Evolutionary conservation across 2,888 invertebrate species (phyloP), one percentile per base, ranked within the genome.

Genomic region (Liodrosophila aerea): DNA sequence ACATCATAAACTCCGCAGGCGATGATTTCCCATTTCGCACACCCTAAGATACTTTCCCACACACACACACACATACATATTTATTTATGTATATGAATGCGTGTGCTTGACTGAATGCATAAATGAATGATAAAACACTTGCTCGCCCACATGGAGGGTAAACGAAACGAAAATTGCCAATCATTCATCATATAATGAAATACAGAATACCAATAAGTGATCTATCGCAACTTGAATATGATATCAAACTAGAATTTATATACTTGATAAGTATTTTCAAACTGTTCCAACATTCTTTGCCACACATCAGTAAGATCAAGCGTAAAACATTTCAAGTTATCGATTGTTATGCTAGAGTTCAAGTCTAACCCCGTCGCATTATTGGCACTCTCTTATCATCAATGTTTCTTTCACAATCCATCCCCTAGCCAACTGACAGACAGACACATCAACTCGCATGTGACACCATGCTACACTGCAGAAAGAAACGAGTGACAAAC

Each of bases 1-100:
- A 86, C 87, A 83, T 84, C 84, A 84, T 86, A 78, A 85, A 82
- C 82, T 71, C 61, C 52, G 41, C 63, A 44, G 49, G 59, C 73
- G 51, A 64, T 46, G 64, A 56, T 65, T 76, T 60, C 56, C 22
- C 5, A 5, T 51, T 59, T 52, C 40, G 33, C 52, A 39, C 58
- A 54, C 41, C 29, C 46, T 22, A n/a, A 51, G 15, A 18, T 47
- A 52, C 15, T 16, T 15, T 36, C 16, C 9, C 18, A 40, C 22
- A 12, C 8, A 22, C 27, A n/a, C 7, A 41, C 5, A 16, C 22
- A 12, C 3, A n/a, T 30, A 30, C 15, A 2, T 44, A 29, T 37
- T 29, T 18, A 44, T 51, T 11, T 40, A 31, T 40, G 18, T 49
- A 5, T 11, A 13, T 33, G 31, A 3, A 33, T 34, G 4, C 30